phyloP scores from a whole-genome alignment of 2,113 vertebrate species.

The Sminthopsis crassicaudata region DNA sequence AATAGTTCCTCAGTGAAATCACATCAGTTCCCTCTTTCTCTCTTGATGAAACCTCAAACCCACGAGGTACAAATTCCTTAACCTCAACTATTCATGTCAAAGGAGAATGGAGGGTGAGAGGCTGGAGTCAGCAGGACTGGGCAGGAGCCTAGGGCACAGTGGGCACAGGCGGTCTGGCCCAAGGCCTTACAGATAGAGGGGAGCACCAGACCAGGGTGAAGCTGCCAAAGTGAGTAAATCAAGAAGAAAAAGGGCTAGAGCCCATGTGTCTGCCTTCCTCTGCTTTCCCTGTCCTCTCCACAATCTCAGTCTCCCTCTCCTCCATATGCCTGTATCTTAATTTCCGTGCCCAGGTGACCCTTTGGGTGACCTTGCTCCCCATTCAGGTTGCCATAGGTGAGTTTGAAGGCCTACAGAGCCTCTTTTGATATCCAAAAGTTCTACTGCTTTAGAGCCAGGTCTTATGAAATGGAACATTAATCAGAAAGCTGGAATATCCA shows the following conservation, averaged over 20 bases:
- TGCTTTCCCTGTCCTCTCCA: neutral
- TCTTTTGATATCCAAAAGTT: neutral
- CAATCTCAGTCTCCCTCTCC: neutral
- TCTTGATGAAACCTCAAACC: slow-evolving; percentile 74
- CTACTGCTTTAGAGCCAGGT: neutral
- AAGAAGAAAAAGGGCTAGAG: neutral
- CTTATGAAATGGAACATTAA: neutral
- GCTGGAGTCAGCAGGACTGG: slow-evolving; percentile 46
- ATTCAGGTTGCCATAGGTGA: neutral
- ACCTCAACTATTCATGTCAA: slow-evolving; percentile 66
- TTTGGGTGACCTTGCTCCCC: neutral
- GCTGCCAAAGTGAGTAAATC: neutral
- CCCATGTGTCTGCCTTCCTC: neutral
- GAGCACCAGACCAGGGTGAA: neutral
- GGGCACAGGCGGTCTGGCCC: neutral
- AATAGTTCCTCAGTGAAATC: slow-evolving; percentile 74
- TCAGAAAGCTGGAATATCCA: too few species aligned
- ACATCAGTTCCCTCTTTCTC: slow-evolving; percentile 65
- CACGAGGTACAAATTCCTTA: slow-evolving; percentile 62
- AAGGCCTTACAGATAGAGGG: neutral
- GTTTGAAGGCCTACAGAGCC: neutral
- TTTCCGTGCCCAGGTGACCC: neutral
- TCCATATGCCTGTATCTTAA: neutral
- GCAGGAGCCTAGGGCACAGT: neutral
- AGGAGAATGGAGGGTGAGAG: slow-evolving; percentile 9